phyloP scores from a whole-genome alignment of 2,888 invertebrate genomes.

The Neocrepidodera transversa region DNA sequence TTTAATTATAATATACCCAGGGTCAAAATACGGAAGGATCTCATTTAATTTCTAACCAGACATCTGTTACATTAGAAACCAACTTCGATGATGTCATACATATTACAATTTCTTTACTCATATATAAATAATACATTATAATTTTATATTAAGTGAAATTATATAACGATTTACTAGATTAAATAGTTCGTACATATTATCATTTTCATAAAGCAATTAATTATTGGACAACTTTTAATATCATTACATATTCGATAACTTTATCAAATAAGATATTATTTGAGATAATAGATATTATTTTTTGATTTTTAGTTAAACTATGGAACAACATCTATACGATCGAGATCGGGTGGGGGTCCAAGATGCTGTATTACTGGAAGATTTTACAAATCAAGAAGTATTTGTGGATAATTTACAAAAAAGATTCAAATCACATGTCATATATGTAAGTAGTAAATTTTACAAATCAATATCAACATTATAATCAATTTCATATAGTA shows the following conservation, averaged over 20 bases:
- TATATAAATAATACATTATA: neutral
- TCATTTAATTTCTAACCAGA: slow-evolving; percentile 10
- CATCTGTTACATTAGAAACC: slow-evolving; percentile 7
- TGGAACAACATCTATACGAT: slow-evolving; percentile 83
- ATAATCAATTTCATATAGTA: too few relatives aligned
- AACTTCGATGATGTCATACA: neutral
- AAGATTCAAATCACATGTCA: slow-evolving; percentile 84
- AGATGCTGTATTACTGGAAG: slow-evolving; percentile 89
- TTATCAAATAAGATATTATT: too few relatives aligned
- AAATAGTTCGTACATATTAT: too few relatives aligned
- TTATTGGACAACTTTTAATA: too few relatives aligned
- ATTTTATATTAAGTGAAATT: too few relatives aligned
- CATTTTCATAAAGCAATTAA: too few relatives aligned
- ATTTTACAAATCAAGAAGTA: slow-evolving; percentile 79
- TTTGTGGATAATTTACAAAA: slow-evolving; percentile 89
- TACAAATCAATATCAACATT: neutral
- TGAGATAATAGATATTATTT: too few relatives aligned
- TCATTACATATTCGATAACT: too few relatives aligned
- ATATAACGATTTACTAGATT: too few relatives aligned
- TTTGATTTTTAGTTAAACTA: slow-evolving; percentile 59
- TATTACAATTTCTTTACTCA: neutral
- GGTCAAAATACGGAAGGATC: slow-evolving; percentile 10
- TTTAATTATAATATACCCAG: slow-evolving; percentile 1
- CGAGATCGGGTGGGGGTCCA: slow-evolving; percentile 90
- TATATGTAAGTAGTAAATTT: slow-evolving; percentile 83